Conservation (phyloP, 2,888 invertebrate species). For the Agonum fuliginosum region DNA sequence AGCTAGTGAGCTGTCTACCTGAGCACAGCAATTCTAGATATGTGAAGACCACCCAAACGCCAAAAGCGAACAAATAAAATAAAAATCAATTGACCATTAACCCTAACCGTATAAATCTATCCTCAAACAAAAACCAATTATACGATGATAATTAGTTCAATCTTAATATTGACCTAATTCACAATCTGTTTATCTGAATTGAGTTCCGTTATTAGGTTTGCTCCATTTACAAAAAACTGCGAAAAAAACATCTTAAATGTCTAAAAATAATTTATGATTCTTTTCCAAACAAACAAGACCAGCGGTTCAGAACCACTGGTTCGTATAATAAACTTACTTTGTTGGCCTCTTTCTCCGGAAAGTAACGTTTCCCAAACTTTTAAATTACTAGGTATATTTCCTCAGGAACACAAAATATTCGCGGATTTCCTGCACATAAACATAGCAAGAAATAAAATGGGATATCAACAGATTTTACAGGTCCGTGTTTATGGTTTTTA, state of each 20-base stretch:
- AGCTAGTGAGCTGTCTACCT: neutral
- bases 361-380: too few species aligned
- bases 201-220: neutral
- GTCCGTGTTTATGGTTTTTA: too few species aligned
- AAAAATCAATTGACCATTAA: neutral
- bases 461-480: too few species aligned
- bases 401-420: too few species aligned
- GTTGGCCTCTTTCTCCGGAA: neutral
- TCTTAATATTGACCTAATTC: too few species aligned
- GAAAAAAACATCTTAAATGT: neutral
- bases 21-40: neutral
- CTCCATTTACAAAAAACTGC: neutral
- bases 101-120: constrained; percentile 16
- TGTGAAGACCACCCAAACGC: too few species aligned
- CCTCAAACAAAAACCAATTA: too few species aligned
- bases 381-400: too few species aligned
- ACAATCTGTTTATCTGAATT: neutral
- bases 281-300: neutral
- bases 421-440: too few species aligned
- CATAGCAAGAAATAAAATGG: too few species aligned
- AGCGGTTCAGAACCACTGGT: neutral
- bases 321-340: neutral
- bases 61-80: neutral
- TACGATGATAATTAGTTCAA: too few species aligned
- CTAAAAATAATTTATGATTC: constrained; percentile 19